These are phyloP conservation scores for Solea solea DNA, from an alignment of 2,113 vertebrate genomes.

Conservation along the genomic window DNA sequence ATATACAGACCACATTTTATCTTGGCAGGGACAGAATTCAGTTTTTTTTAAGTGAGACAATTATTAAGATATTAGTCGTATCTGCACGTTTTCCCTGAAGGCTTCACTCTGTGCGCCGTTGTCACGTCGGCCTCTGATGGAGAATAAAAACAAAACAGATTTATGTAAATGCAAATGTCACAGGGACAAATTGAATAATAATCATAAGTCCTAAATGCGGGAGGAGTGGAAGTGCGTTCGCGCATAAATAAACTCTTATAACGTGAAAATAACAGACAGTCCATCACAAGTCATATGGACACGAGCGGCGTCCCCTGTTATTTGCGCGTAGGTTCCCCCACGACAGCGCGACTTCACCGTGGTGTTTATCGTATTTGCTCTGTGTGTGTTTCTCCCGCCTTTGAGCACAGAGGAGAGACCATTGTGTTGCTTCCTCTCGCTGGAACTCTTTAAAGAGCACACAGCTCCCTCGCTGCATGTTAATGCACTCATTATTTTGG, in stretches of 20 bases:
- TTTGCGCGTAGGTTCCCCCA: background rate
- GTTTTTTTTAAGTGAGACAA: no score
- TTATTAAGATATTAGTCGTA: no score
- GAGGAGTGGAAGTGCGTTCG: conserved; percentile 6
- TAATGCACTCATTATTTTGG: conserved; percentile 73
- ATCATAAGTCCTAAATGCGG: background rate
- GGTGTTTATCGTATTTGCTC: background rate
- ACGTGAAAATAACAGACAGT: conserved; percentile 16
- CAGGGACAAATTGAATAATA: conserved; percentile 1
- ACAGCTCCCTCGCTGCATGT: conserved; percentile 66
- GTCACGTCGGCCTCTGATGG: background rate
- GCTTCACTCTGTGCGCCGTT: no score
- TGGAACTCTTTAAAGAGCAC: conserved; percentile 67
- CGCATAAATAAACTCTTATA: conserved; percentile 27
- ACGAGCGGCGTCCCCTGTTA: no score
- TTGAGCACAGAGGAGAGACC: conserved; percentile 48
- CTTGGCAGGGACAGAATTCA: no score
- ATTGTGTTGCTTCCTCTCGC: conserved; percentile 52
- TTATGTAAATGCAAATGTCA: conserved; percentile 45
- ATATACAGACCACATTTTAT: no score
- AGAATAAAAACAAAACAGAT: background rate
- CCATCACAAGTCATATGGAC: conserved; percentile 1
- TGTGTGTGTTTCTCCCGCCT: background rate
- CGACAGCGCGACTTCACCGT: conserved; percentile 4
- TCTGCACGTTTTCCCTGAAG: no score